Base-by-base conservation (phyloP, 2,888 invertebrate genomes). In the Polyommatus iphigenia region DNA sequence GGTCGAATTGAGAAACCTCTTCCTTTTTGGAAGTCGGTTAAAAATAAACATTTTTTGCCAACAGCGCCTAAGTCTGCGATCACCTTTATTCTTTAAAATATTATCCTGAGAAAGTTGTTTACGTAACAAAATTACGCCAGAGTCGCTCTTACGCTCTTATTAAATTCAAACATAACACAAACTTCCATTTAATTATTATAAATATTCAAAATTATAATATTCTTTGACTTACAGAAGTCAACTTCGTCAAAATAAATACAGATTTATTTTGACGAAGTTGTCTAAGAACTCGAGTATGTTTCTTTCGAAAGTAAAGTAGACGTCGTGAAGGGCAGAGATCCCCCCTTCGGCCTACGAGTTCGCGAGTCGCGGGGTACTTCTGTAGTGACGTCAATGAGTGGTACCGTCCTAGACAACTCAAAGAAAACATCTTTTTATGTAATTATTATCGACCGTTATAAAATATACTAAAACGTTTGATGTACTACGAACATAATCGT, bases 291-390 rank as follows among this genome's bases (percentile, higher is more conserved):
- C 24, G 29, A 67, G 62, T 67, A 13, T 67, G 62, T 67, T 67
- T 67, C 62, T 67, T 67, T 67, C 62, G 62, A 13, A 24, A 67
- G 62, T 67, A 4, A 24, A 67, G 62, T 67, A 67, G 62, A 15
- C 62, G 62, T 15, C 24, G 24, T 10, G 4, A 67, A 67, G 24
- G 13, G 62, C 24, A 24, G 3, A 15, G 15, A 20, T 36, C 62
- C 7, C 24, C 24, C 62, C 62, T 20, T 24, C 62, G 29, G 29
- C 24, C 29, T 5, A 67, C 62, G 24, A 24, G 24, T 24, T 24
- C 24, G 24, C 24, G 24, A 24, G 24, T 41, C 41, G 41, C 8
- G 10, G 41, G 41, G 41, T 8, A 7, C 29, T 59, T 59, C 59
- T n/a, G 62, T 13, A 1, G 24, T 67, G 13, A 67, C 24, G 62